These are phyloP conservation scores for Drosophila austrosaltans DNA, from an alignment of 2,888 invertebrate genomes.

Conservation along the genomic window DNA sequence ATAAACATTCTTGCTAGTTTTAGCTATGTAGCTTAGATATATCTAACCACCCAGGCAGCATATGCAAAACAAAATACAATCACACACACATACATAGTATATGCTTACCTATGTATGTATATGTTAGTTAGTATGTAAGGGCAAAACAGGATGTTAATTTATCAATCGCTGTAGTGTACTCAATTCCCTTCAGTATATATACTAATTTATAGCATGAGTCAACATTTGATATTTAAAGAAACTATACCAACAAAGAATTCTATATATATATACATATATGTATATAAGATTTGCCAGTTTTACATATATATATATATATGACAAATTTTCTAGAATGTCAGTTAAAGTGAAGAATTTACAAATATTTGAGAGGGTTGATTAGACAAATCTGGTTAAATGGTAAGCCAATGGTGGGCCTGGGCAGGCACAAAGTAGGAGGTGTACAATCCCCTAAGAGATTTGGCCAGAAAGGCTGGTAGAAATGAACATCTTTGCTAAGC, in stretches of 20 bases:
- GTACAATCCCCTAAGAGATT: too few species aligned
- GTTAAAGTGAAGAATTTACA: slow-evolving; percentile 27
- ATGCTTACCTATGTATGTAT: too few species aligned
- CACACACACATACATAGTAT: background rate
- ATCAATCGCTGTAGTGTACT: slow-evolving; percentile 1
- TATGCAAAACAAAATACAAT: background rate
- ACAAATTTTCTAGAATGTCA: background rate
- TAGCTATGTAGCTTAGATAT: slow-evolving; percentile 29
- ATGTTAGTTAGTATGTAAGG: slow-evolving; percentile 3
- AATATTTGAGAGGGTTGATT: slow-evolving; percentile 29
- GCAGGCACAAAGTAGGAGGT: slow-evolving; percentile 5
- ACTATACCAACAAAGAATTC: too few species aligned
- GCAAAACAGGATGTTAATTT: slow-evolving; percentile 5
- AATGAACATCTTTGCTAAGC: slow-evolving; percentile 15
- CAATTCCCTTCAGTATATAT: background rate
- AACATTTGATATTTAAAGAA: background rate
- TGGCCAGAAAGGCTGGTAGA: background rate
- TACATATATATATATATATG: too few species aligned
- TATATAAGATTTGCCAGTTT: too few species aligned
- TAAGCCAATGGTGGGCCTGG: slow-evolving; percentile 12
- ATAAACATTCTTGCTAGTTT: slow-evolving; percentile 34
- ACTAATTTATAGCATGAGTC: slow-evolving; percentile 7
- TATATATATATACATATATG: too few species aligned
- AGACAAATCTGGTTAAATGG: background rate
- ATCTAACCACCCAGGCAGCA: background rate